Evolutionary conservation across 2,888 invertebrate genomes (phyloP), one percentile per base, ranked within the genome.

Genomic region (Hyposoter didymator): DNA sequence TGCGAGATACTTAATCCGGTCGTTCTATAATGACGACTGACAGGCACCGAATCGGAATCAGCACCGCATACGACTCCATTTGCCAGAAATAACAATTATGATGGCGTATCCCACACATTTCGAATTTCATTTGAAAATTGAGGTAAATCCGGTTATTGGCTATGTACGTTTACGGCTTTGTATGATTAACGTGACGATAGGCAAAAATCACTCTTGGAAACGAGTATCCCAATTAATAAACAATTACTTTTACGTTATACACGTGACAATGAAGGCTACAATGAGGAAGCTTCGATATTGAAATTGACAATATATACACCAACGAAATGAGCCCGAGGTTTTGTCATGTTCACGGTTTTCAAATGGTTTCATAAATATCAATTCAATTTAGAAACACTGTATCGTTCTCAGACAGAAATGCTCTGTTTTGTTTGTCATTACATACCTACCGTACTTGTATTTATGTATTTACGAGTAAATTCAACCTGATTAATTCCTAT

Each of bases 211-310:
- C 22, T 28, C n/a, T 12, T 28, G 7, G 19, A 28, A 45, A 28
- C 70, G 35, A 10, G 49, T n/a, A 47, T 32, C n/a, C 19, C n/a
- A 66, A 49, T 70, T 70, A 49, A 70, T 70, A n/a, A n/a, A 47
- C 32, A 47, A 49, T 73, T 39, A 73, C 35, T 73, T 14, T 22
- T 35, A 3, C 32, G 14, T 49, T 10, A 59, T 28, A 17, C 39
- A 73, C 32, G 14, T n/a, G 7, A 19, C 35, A 73, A 55, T 72
- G 35, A 43, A 22, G 32, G 14, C 14, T 14, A 19, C 43, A 59
- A 73, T 73, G 73, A 19, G 19, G 14, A 43, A 55, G 12, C 43
- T 74, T 74, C 59, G 55, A 74, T 59, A 43, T 28, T 43, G 43
- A 5, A 39, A 59, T 59, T 59, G 73, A 45, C 59, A 59, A 19